These are phyloP conservation scores for Etheostoma perlongum DNA, from an alignment of 2,797 vertebrate species.

Conservation along the genomic window DNA sequence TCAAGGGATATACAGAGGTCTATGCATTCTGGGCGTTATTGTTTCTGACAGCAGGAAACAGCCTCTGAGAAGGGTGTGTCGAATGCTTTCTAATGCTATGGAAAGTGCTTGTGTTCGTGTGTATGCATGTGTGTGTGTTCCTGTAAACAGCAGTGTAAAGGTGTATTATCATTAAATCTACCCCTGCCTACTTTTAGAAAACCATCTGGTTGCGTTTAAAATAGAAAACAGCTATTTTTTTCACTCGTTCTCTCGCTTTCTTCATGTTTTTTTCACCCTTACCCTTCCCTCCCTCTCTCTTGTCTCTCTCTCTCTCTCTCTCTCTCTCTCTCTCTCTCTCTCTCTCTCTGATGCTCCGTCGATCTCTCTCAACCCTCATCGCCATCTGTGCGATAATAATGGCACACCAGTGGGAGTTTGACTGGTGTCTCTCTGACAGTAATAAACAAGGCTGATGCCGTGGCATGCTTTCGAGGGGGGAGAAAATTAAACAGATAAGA, in stretches of 20 bases:
- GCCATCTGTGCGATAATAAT: conserved; percentile 74
- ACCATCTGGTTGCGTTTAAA: conserved; percentile 26
- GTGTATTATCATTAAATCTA: conserved; percentile 3
- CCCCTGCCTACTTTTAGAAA: conserved; percentile 9
- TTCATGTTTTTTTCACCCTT: not conserved
- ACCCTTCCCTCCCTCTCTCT: conserved; percentile 10
- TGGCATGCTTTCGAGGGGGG: conserved; percentile 58
- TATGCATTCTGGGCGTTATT: conserved; percentile 25
- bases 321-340: conserved; percentile 18
- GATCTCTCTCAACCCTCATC: conserved; percentile 43
- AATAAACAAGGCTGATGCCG: conserved; percentile 74
- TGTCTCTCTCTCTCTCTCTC: conserved; percentile 1
- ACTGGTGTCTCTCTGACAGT: conserved; percentile 63
- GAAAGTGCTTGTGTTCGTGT: not conserved
- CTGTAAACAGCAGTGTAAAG: not conserved
- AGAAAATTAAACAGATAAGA: conserved; percentile 74
- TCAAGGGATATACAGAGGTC: conserved; percentile 31
- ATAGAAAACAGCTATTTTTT: conserved; percentile 28
- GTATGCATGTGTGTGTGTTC: conserved; percentile 3
- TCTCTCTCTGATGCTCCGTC: conserved; percentile 16
- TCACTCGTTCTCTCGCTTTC: not conserved
- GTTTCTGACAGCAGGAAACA: conserved; percentile 51
- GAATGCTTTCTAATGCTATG: conserved; percentile 4
- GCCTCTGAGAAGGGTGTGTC: conserved; percentile 37
- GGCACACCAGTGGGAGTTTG: conserved; percentile 64